Evolutionary conservation across 2,888 invertebrate species (phyloP).

Genomic region (Brenthis hecate): DNA sequence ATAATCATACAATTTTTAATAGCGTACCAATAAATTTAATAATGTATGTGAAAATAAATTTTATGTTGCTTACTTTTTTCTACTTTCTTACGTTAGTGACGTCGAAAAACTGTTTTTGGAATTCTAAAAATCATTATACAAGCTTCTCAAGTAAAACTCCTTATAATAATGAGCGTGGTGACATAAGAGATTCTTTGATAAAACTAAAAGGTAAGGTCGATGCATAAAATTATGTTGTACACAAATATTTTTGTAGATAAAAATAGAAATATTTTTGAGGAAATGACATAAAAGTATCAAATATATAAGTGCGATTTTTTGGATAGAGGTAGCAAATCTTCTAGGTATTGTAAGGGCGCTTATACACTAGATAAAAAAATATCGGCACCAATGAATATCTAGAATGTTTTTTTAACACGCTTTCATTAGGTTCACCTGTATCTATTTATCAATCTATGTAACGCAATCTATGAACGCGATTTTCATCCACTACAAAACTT

Average conservation of each 20-base stretch:
- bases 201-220: conserved; percentile 58
- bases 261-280: no score
- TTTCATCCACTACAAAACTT: no score
- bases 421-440: no score
- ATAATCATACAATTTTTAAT: neutral
- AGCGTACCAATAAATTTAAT: neutral
- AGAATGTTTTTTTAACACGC: no score
- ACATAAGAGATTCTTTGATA: conserved; percentile 63
- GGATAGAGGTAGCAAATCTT: no score
- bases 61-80: neutral
- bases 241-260: neutral
- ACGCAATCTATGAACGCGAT: no score
- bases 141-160: conserved; percentile 65
- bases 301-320: no score
- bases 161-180: conserved; percentile 63
- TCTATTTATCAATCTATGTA: no score
- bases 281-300: no score
- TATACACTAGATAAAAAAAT: no score
- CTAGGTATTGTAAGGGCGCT: no score
- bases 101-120: conserved; percentile 65
- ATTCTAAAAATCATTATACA: conserved; percentile 67
- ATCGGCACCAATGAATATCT: no score
- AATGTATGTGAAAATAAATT: conserved; percentile 8
- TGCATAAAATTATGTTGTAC: neutral
- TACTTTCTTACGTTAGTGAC: conserved; percentile 8